Evolutionary conservation across 2,888 invertebrate species (phyloP).

Genomic region (Chaitophorus viminalis): DNA sequence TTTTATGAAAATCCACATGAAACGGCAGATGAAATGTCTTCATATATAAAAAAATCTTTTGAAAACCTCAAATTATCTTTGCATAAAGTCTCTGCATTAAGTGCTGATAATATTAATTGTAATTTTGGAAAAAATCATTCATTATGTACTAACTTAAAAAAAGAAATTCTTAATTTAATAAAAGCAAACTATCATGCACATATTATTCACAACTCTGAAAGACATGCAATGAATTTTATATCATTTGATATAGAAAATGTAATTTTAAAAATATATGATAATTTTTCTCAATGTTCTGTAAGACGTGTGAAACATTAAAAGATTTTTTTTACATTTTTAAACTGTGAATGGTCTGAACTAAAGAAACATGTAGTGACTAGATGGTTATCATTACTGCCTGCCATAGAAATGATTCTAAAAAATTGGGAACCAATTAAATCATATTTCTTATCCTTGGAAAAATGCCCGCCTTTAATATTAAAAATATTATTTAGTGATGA

Average conservation of each 20-base stretch:
- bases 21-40: slow-evolving; percentile 16
- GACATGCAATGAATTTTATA: slow-evolving; percentile 64
- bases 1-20: slow-evolving; percentile 42
- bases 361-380: slow-evolving; percentile 3
- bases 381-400: slow-evolving; percentile 7
- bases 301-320: slow-evolving; percentile 19
- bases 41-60: slow-evolving; percentile 19
- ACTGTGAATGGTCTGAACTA: slow-evolving; percentile 63
- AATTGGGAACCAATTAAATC: slow-evolving; percentile 63
- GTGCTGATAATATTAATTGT: slow-evolving; percentile 29
- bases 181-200: slow-evolving; percentile 66
- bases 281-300: slow-evolving; percentile 24
- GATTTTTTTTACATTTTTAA: slow-evolving; percentile 61
- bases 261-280: slow-evolving; percentile 11
- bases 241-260: slow-evolving; percentile 22
- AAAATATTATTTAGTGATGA: slow-evolving; percentile 30
- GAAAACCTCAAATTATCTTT: slow-evolving; percentile 32
- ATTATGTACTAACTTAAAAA: slow-evolving; percentile 26
- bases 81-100: slow-evolving; percentile 27
- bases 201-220: slow-evolving; percentile 64
- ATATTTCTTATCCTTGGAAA: slow-evolving; percentile 59
- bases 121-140: slow-evolving; percentile 40
- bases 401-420: neutral
- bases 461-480: slow-evolving; percentile 23
- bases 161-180: slow-evolving; percentile 36